These are phyloP conservation scores for Druon quercuslanigerum DNA, from an alignment of 1,140 invertebrate genomes.

Conservation along the genomic window DNA sequence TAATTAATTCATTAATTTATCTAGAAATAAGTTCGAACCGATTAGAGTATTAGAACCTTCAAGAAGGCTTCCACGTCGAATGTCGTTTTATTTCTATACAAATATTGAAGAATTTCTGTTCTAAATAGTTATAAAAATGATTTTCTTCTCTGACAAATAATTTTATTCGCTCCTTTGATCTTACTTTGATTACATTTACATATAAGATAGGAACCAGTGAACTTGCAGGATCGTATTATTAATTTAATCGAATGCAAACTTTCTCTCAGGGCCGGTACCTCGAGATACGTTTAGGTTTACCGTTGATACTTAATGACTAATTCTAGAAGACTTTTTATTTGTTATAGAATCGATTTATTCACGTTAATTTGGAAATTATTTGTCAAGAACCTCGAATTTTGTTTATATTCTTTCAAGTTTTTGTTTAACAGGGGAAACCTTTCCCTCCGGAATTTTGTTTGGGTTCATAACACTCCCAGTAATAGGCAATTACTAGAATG, in stretches of 20 bases:
- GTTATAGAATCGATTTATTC: no score
- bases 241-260: constrained; percentile 35
- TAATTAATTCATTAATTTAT: constrained; percentile 8
- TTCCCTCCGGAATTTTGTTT: no score
- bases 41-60: constrained; percentile 12
- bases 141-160: neutral
- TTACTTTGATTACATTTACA: constrained; percentile 5
- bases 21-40: constrained; percentile 9
- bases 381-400: no score
- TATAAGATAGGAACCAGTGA: neutral
- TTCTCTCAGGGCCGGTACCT: constrained; percentile 45
- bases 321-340: no score
- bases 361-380: no score
- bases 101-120: no score
- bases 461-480: no score
- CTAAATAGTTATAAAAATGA: neutral
- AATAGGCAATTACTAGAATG: no score
- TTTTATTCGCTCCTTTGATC: neutral
- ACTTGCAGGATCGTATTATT: constrained; percentile 16
- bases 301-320: neutral
- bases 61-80: neutral
- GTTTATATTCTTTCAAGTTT: no score
- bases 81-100: no score
- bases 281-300: constrained; percentile 35
- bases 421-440: no score